These are phyloP conservation scores for Cephalophus harveyi DNA, from an alignment of 2,113 vertebrate species.

Conservation along the genomic window DNA sequence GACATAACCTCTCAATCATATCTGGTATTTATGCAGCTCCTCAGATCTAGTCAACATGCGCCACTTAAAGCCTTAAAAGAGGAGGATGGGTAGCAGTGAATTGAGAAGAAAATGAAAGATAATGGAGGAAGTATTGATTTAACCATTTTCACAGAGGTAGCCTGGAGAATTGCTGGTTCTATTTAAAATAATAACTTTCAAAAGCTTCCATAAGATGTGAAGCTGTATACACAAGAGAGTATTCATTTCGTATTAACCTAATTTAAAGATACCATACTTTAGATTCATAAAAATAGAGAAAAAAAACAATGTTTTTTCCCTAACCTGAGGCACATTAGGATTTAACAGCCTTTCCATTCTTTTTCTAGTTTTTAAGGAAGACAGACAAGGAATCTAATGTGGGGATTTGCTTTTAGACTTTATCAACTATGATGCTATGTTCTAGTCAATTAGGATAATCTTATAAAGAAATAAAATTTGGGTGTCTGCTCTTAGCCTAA, in stretches of 20 bases:
- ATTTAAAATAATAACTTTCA: background rate
- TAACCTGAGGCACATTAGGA: background rate
- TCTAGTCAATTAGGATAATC: constrained; percentile 18
- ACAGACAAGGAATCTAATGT: background rate
- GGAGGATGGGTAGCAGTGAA: background rate
- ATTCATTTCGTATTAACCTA: background rate
- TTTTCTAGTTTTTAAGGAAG: background rate
- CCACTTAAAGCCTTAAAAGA: background rate
- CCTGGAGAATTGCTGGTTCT: background rate
- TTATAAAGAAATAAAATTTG: constrained; percentile 37
- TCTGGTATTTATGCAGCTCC: background rate
- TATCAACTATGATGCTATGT: background rate
- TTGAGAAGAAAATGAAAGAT: background rate
- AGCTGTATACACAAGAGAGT: background rate
- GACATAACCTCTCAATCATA: background rate
- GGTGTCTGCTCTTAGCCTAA: background rate
- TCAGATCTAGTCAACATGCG: background rate
- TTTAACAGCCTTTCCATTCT: background rate
- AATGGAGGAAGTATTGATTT: background rate
- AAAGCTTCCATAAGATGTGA: background rate
- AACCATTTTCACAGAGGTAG: background rate
- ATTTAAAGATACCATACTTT: background rate
- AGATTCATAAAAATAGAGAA: background rate
- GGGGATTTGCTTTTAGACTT: constrained; percentile 35
- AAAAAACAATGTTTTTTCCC: background rate